Percentiles rank a stretch among this genome's conserved stretches.
Conservation (phyloP, 2,888 invertebrate species). For the Cephus pulcher region DNA sequence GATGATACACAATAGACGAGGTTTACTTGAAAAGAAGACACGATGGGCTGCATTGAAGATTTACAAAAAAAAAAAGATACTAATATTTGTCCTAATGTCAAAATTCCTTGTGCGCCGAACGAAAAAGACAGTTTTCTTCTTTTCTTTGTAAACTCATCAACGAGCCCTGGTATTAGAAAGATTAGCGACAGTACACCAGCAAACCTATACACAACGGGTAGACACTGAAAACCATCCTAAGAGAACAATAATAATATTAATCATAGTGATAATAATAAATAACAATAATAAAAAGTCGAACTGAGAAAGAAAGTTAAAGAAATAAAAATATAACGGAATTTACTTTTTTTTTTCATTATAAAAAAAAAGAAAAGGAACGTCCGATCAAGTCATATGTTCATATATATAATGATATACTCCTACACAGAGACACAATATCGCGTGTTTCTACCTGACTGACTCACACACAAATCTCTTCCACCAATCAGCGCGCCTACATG, state of each 20-base stretch:
- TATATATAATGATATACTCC: slow-evolving; percentile 20
- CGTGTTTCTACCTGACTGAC: slow-evolving; percentile 62
- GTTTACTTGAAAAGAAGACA: no score
- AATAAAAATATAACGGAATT: slow-evolving; percentile 28
- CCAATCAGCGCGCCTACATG: slow-evolving; percentile 64
- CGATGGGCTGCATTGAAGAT: no score
- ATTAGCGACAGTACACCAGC: slow-evolving; percentile 46
- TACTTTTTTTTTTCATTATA: slow-evolving; percentile 25
- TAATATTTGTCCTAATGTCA: no score
- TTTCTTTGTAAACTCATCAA: no score
- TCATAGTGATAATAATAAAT: no score
- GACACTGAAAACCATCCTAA: no score
- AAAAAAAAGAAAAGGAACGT: slow-evolving; percentile 23
- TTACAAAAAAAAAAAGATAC: no score
- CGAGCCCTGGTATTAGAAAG: background rate
- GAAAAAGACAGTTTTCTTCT: no score
- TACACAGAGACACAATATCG: slow-evolving; percentile 36
- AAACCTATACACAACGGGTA: slow-evolving; percentile 36
- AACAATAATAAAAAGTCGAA: background rate
- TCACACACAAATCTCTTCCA: slow-evolving; percentile 65
- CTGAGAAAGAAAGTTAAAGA: slow-evolving; percentile 24
- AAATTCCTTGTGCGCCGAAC: no score
- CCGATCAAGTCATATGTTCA: slow-evolving; percentile 23
- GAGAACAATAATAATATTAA: no score
- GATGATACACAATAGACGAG: no score